Evolutionary conservation across 2,888 invertebrate species (phyloP), one percentile per base, ranked within the genome.

Genomic region (Hydrotaea diabolus): DNA sequence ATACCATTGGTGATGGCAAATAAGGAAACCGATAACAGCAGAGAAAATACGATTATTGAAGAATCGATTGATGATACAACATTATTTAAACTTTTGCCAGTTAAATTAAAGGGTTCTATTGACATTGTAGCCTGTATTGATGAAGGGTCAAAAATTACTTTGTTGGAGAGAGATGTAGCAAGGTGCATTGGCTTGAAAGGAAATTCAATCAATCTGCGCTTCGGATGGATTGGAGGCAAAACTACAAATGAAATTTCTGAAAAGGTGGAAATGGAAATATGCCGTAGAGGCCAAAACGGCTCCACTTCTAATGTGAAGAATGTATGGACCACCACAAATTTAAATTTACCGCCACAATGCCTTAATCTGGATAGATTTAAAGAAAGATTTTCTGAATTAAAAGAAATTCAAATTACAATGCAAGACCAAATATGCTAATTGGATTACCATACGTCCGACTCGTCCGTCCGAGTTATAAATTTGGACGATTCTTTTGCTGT

Each of bases 71-170:
- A 39, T 39, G 9, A 7, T 4, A 31, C 31, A 31, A 31, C 31
- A 31, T 31, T 4, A 7, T 4, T 4, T 7, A 31, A 31, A 2
- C 2, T 31, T 0, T 69, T 57, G 46, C 57, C 17, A 3, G n/a
- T n/a, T n/a, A n/a, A n/a, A n/a, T n/a, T n/a, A n/a, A 75, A 26
- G 31, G 46, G 11, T 13, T 0, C 46, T 55, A 74, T 75, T 49
- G 36, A 71, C 2, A 4, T 46, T 59, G 75, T 2, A 73, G 79
- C 23, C 72, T 73, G n/a, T 77, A 9, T 46, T 31, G 19, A 31
- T 66, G 43, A 82, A 23, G 77, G 81, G 0, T 77, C 82, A 0
- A 83, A 80, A 62, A 78, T 82, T 36, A 75, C 75, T 11, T 53
- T 82, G n/a, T 73, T 82, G 11, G 75, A 82, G 8, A 55, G 78